A percentile compares a stretch with the other conserved stretches of the same genome.
Evolutionary conservation across 2,888 invertebrate species (phyloP).

Genomic region (Amphiduros pacificus): DNA sequence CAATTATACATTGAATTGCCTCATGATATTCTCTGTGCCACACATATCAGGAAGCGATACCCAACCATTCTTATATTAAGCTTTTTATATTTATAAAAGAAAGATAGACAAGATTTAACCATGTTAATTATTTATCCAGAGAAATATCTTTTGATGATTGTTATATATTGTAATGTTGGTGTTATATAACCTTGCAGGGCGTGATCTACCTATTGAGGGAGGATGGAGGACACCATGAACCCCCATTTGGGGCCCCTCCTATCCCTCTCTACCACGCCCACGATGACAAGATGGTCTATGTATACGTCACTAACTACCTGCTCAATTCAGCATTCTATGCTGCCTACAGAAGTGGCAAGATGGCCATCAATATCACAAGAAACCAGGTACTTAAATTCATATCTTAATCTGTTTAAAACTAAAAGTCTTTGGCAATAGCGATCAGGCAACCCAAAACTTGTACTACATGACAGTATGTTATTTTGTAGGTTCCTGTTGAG

Average conservation of each 20-base stretch:
- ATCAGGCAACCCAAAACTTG: neutral
- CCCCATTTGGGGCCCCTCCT: conserved; percentile 1
- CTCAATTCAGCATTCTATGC: conserved; percentile 6
- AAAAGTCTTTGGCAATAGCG: no score
- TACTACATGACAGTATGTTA: neutral
- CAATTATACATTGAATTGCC: no score
- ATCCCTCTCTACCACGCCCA: neutral
- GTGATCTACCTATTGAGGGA: neutral
- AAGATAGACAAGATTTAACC: no score
- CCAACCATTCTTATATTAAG: no score
- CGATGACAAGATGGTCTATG: conserved; percentile 3
- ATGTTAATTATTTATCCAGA: no score
- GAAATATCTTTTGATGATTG: neutral
- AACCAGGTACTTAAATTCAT: no score
- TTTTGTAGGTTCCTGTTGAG: neutral
- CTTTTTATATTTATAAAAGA: no score
- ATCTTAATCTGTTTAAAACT: no score
- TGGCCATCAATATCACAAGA: conserved; percentile 2
- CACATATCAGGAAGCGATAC: no score
- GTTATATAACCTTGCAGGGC: neutral
- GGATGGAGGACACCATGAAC: neutral
- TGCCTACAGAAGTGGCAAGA: neutral
- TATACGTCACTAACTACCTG: conserved; percentile 5
- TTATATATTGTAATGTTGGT: neutral
- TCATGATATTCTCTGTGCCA: no score